Conservation (phyloP, 2,888 invertebrate genomes). For the Tenodera sinensis region DNA sequence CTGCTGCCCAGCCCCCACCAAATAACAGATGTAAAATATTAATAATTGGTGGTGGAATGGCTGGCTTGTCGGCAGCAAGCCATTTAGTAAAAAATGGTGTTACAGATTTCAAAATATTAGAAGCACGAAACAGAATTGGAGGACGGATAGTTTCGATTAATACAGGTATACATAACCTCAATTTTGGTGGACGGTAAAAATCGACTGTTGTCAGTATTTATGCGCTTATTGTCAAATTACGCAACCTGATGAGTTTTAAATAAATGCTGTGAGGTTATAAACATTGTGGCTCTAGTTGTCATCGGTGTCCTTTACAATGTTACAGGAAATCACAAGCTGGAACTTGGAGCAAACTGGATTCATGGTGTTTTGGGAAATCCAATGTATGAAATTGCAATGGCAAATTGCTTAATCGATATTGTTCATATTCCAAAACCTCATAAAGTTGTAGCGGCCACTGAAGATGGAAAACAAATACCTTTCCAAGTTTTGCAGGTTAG, state of each 20-base stretch:
- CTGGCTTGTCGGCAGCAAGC: slow-evolving; percentile 81
- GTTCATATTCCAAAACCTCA: slow-evolving; percentile 81
- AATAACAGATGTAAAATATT: slow-evolving; percentile 61
- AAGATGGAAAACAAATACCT: slow-evolving; percentile 84
- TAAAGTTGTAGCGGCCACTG: slow-evolving; percentile 84
- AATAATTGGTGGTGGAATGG: slow-evolving; percentile 82
- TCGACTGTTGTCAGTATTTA: not conserved
- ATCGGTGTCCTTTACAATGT: not conserved
- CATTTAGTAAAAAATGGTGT: slow-evolving; percentile 75
- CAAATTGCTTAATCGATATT: slow-evolving; percentile 79
- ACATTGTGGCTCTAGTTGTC: not conserved
- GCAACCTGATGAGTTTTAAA: not conserved
- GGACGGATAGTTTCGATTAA: slow-evolving; percentile 76
- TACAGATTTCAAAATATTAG: slow-evolving; percentile 74
- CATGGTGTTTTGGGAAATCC: slow-evolving; percentile 88
- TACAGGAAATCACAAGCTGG: slow-evolving; percentile 54
- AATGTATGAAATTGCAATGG: slow-evolving; percentile 81
- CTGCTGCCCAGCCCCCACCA: slow-evolving; percentile 40
- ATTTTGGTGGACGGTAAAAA: not conserved
- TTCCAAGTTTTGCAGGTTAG: slow-evolving; percentile 63
- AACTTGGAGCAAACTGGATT: slow-evolving; percentile 91
- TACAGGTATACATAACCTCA: slow-evolving; percentile 50
- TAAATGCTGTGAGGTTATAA: not conserved
- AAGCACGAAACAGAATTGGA: slow-evolving; percentile 76
- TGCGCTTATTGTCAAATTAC: not conserved